Conservation (phyloP, 2,113 vertebrate species). For the Sarotherodon lohbergeri region DNA sequence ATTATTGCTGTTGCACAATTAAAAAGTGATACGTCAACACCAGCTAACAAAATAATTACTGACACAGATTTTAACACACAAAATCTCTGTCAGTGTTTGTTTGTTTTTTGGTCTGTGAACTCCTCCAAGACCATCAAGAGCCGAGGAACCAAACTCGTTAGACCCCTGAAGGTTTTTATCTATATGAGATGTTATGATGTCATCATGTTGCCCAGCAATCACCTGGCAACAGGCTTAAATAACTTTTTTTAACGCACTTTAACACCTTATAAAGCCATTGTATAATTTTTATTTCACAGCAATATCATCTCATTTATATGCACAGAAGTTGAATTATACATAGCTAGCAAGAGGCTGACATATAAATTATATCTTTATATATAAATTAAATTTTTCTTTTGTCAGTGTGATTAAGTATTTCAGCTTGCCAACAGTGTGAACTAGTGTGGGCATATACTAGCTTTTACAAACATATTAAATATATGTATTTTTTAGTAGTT, state of each 20-base stretch:
- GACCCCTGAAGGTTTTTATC: too few species aligned
- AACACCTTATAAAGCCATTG: not conserved
- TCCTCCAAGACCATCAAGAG: not conserved
- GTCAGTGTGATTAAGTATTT: not conserved
- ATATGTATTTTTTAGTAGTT: not conserved
- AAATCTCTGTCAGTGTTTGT: not conserved
- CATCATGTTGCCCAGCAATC: not conserved
- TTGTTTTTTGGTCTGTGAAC: not conserved
- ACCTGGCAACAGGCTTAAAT: not conserved
- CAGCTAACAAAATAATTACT: not conserved
- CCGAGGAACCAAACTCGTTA: not conserved
- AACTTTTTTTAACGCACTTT: not conserved
- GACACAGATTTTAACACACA: not conserved
- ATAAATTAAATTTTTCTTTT: not conserved
- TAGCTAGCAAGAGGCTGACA: not conserved
- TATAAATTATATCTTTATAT: not conserved
- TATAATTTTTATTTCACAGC: not conserved
- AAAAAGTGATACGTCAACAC: not conserved
- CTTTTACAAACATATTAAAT: not conserved
- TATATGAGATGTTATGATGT: not conserved
- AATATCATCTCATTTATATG: not conserved
- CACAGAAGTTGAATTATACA: not conserved
- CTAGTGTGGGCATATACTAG: not conserved
- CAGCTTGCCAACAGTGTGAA: not conserved
- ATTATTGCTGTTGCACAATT: not conserved